phyloP scores from a whole-genome alignment of 1,140 invertebrate genomes.

The Dolichoris vasculosae region DNA sequence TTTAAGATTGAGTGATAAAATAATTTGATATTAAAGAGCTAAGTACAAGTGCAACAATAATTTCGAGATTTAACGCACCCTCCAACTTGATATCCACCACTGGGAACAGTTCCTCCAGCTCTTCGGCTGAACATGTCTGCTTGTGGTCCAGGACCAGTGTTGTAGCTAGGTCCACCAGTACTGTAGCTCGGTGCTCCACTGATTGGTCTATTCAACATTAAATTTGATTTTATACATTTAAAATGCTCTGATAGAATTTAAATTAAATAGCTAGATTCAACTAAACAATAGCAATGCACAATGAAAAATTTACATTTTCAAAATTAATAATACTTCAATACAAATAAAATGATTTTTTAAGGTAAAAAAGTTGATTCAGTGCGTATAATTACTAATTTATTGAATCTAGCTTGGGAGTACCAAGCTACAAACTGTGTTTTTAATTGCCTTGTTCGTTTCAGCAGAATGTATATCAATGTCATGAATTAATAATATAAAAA shows the following conservation, averaged over 20 bases:
- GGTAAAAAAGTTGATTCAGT: neutral
- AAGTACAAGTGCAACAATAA: conserved; percentile 29
- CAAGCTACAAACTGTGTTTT: conserved; percentile 49
- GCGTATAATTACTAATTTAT: conserved; percentile 5
- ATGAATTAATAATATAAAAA: conserved; percentile 25
- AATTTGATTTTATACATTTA: conserved; percentile 36
- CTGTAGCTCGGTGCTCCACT: conserved; percentile 71
- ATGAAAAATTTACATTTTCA: neutral
- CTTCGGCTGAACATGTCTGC: conserved; percentile 73
- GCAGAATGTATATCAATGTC: conserved; percentile 15
- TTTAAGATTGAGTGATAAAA: neutral
- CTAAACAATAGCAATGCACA: neutral
- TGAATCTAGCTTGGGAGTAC: conserved; percentile 44
- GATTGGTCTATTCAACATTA: conserved; percentile 66
- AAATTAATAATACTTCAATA: neutral
- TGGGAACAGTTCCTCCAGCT: conserved; percentile 70
- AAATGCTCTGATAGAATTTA: neutral
- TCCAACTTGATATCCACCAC: conserved; percentile 71
- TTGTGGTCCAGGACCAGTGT: conserved; percentile 71
- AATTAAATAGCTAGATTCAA: conserved; percentile 38
- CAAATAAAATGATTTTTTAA: neutral
- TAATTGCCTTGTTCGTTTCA: conserved; percentile 11
- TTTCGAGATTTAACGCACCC: conserved; percentile 63
- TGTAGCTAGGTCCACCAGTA: conserved; percentile 71
- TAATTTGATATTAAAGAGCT: conserved; percentile 8